A percentile compares a stretch with the other conserved stretches of the same genome.
These are phyloP conservation scores for Semnornis frantzii DNA, from an alignment of 2,113 vertebrate species.

Conservation along the genomic window DNA sequence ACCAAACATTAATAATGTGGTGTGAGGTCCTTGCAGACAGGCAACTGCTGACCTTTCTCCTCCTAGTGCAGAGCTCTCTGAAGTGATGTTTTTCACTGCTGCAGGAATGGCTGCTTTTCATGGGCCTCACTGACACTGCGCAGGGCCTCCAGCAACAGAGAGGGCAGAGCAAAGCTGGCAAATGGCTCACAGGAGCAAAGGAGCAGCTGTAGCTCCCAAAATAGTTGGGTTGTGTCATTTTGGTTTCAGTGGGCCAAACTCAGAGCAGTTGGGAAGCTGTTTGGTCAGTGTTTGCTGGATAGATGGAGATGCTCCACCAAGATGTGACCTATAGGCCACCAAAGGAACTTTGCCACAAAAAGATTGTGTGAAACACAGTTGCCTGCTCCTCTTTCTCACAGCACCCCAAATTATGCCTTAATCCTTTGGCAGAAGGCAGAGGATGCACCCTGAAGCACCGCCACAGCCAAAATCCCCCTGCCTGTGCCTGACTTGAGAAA, in stretches of 20 bases:
- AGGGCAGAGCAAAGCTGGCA: neutral
- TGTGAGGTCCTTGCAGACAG: neutral
- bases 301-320: neutral
- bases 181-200: neutral
- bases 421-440: neutral
- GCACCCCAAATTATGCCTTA: neutral
- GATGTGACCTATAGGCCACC: neutral
- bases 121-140: neutral
- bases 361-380: fast-evolving
- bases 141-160: neutral
- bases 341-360: neutral
- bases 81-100: neutral
- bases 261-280: neutral
- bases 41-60: neutral
- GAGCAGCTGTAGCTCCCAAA: neutral
- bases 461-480: neutral
- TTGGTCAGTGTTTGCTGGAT: fast-evolving
- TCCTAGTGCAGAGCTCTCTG: neutral
- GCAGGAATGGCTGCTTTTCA: neutral
- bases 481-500: neutral
- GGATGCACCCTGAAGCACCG: neutral
- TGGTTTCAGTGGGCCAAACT: neutral
- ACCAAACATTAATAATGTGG: neutral
- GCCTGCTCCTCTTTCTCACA: neutral
- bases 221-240: neutral